A percentile compares a stretch with the other conserved stretches of the same genome.
phyloP scores from a whole-genome alignment of 2,888 invertebrate species.

The Lamellibrachia satsuma region DNA sequence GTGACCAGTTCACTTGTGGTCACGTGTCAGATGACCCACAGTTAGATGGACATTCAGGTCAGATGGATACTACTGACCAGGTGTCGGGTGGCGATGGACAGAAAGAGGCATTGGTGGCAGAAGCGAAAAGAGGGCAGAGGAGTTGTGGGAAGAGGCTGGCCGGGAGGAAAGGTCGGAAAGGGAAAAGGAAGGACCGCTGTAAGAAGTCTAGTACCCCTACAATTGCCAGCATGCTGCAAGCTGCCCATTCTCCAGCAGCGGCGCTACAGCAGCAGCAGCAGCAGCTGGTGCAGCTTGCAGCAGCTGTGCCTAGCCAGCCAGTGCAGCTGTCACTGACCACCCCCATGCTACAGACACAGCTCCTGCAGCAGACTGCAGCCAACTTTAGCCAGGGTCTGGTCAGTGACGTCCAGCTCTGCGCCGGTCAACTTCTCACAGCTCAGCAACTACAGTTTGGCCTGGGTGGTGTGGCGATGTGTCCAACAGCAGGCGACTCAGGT shows the following conservation, averaged over 20 bases:
- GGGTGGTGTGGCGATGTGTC: background rate
- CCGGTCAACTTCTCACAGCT: background rate
- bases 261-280: slow-evolving; percentile 20
- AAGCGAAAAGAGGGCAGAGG: background rate
- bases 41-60: background rate
- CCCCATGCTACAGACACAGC: background rate
- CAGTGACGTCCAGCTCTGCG: background rate
- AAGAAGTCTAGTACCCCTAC: background rate
- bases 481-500: background rate
- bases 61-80: background rate
- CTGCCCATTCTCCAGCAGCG: background rate
- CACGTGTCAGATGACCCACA: background rate
- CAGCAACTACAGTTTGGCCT: background rate
- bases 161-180: background rate
- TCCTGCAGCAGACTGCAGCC: background rate
- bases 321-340: background rate
- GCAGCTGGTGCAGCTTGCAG: slow-evolving; percentile 19
- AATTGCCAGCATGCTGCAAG: background rate
- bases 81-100: background rate
- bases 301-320: background rate
- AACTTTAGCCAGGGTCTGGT: background rate
- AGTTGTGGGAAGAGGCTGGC: background rate
- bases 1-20: background rate
- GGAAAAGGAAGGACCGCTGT: background rate
- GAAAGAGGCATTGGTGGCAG: background rate